Percentiles rank a stretch among this genome's conserved stretches.
These are phyloP conservation scores for Heterodera schachtii DNA, from an alignment of 1,140 invertebrate species.

Conservation along the genomic window DNA sequence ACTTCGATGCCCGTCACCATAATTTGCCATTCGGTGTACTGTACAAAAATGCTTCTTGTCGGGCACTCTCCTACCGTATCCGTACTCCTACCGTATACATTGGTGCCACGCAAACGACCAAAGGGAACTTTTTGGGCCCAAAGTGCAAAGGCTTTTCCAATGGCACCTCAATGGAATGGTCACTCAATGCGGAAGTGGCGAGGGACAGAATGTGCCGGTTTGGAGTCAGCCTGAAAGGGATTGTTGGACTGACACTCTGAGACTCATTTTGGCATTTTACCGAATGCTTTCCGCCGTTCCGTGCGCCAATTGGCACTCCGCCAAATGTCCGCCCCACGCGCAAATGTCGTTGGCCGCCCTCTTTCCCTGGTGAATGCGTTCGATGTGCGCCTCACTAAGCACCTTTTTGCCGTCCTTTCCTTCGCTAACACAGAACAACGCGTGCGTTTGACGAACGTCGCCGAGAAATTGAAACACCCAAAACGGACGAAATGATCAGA, in stretches of 20 bases:
- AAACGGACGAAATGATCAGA: constrained; percentile 4
- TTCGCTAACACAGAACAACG: constrained; percentile 51
- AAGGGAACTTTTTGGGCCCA: constrained; percentile 45
- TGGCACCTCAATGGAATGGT: constrained; percentile 28
- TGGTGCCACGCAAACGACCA: constrained; percentile 64
- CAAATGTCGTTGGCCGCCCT: constrained; percentile 62
- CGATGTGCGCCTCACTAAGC: constrained; percentile 43
- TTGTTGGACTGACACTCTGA: not conserved
- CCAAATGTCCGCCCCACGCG: constrained; percentile 61
- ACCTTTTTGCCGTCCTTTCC: constrained; percentile 38
- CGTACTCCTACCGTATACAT: constrained; percentile 59
- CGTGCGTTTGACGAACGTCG: constrained; percentile 44
- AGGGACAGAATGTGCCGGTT: constrained; percentile 10
- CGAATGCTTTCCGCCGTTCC: constrained; percentile 9
- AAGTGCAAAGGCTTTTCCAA: constrained; percentile 51
- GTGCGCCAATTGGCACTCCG: constrained; percentile 57
- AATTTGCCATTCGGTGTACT: constrained; percentile 65
- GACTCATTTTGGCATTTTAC: not conserved
- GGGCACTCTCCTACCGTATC: too few relatives aligned
- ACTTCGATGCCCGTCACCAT: constrained; percentile 60
- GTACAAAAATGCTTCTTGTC: too few relatives aligned
- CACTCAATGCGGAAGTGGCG: not conserved
- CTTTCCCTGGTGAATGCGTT: constrained; percentile 60
- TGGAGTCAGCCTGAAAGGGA: constrained; percentile 32
- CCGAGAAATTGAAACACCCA: constrained; percentile 62